These are phyloP conservation scores for Panorpa germanica DNA, from an alignment of 2,888 invertebrate genomes.

Conservation along the genomic window DNA sequence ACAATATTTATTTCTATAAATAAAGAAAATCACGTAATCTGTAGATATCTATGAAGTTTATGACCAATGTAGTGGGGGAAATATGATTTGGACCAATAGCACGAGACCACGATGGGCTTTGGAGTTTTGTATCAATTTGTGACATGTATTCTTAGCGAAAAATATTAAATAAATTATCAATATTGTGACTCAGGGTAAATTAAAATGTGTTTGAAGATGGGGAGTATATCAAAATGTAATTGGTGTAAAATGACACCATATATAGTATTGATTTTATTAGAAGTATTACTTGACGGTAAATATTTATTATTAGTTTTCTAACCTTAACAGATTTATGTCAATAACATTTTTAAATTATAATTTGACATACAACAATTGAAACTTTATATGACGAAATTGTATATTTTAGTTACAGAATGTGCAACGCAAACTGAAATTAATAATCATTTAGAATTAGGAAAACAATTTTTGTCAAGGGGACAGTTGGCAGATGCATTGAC, in stretches of 20 bases:
- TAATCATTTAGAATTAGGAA: constrained; percentile 85
- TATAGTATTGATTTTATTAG: constrained; percentile 43
- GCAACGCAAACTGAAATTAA: constrained; percentile 63
- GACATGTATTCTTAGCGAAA: not conserved
- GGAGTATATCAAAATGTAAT: constrained; percentile 32
- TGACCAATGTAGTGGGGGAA: constrained; percentile 10
- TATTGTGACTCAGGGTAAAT: not conserved
- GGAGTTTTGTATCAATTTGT: not conserved
- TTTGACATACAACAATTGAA: constrained; percentile 6
- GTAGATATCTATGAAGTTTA: constrained; percentile 13
- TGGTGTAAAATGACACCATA: constrained; percentile 46
- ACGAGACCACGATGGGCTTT: constrained; percentile 32
- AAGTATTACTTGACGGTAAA: constrained; percentile 50
- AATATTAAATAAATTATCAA: not conserved
- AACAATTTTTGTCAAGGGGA: constrained; percentile 76
- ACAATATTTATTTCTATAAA: too few species aligned
- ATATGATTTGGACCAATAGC: constrained; percentile 35
- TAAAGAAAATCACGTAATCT: not conserved
- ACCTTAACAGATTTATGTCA: constrained; percentile 16
- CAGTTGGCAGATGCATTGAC: constrained; percentile 90
- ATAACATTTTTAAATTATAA: constrained; percentile 1
- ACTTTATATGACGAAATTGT: constrained; percentile 14
- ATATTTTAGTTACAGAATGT: constrained; percentile 43
- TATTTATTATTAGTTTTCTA: constrained; percentile 15
- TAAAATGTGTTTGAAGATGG: constrained; percentile 19